Conservation (phyloP, 2,888 invertebrate genomes). For the Lasioglossum leucozonium region DNA sequence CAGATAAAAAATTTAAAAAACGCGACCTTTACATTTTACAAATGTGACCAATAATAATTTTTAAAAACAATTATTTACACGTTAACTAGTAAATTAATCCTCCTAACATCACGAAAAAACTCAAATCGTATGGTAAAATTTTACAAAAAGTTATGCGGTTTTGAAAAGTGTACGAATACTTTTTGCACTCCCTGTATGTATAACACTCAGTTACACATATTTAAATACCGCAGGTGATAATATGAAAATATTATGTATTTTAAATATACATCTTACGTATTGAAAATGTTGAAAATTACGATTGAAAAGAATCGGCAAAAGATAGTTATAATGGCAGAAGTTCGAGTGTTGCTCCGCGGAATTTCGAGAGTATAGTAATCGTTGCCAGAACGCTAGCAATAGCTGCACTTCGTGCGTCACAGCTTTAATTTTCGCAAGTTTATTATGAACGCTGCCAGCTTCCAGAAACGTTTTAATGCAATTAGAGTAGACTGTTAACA, state of each 20-base stretch:
- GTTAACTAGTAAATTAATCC: too few relatives aligned
- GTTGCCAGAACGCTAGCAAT: constrained; percentile 16
- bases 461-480: constrained; percentile 16
- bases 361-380: constrained; percentile 2
- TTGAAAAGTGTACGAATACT: too few relatives aligned
- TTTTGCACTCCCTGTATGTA: too few relatives aligned
- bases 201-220: too few relatives aligned
- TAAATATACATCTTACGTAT: neutral
- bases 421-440: neutral
- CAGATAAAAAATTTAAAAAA: too few relatives aligned
- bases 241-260: neutral
- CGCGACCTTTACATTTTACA: too few relatives aligned
- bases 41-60: too few relatives aligned
- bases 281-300: neutral
- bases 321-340: neutral
- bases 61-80: too few relatives aligned
- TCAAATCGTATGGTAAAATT: too few relatives aligned
- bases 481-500: neutral
- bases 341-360: neutral
- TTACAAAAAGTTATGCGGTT: too few relatives aligned
- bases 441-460: constrained; percentile 4
- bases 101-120: too few relatives aligned
- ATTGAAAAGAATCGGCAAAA: neutral
- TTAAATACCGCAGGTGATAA: too few relatives aligned
- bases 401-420: constrained; percentile 1